Evolutionary conservation across 2,888 invertebrate genomes (phyloP).

Genomic region (Erebia palarica): DNA sequence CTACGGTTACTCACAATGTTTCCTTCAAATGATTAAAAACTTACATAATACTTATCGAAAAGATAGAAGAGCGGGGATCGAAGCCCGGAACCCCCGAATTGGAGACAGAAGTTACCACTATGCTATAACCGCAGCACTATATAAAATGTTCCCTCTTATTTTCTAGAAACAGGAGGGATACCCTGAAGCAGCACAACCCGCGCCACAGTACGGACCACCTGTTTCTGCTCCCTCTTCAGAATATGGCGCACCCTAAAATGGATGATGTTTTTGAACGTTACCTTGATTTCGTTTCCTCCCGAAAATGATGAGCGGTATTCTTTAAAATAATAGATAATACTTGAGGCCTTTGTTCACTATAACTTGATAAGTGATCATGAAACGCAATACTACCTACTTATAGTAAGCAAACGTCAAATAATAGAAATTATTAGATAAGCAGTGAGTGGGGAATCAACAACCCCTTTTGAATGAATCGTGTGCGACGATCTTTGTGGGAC

Average conservation of each 20-base stretch:
- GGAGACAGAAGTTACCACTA: background rate
- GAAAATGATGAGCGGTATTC: background rate
- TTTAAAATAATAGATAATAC: background rate
- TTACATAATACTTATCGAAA: background rate
- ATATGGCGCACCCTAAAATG: conserved; percentile 81
- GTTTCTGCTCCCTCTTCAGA: conserved; percentile 79
- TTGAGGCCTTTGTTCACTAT: background rate
- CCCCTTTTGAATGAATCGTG: too few species aligned
- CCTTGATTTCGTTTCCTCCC: conserved; percentile 10
- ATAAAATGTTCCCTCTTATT: background rate
- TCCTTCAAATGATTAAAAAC: too few species aligned
- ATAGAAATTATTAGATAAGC: too few species aligned
- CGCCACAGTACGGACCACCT: conserved; percentile 74
- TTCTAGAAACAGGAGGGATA: conserved; percentile 83
- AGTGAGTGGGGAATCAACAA: too few species aligned
- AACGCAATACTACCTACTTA: background rate
- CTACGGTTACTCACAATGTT: too few species aligned
- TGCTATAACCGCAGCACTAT: background rate
- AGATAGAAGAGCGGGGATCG: background rate
- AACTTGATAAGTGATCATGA: background rate
- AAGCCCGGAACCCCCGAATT: background rate
- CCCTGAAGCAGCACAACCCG: conserved; percentile 71
- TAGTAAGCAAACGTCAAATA: background rate
- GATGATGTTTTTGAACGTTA: background rate
- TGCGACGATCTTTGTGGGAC: too few species aligned